Percentiles rank a stretch among this genome's conserved stretches.
phyloP scores from a whole-genome alignment of 2,888 invertebrate genomes.

The Metacarcinus magister region DNA sequence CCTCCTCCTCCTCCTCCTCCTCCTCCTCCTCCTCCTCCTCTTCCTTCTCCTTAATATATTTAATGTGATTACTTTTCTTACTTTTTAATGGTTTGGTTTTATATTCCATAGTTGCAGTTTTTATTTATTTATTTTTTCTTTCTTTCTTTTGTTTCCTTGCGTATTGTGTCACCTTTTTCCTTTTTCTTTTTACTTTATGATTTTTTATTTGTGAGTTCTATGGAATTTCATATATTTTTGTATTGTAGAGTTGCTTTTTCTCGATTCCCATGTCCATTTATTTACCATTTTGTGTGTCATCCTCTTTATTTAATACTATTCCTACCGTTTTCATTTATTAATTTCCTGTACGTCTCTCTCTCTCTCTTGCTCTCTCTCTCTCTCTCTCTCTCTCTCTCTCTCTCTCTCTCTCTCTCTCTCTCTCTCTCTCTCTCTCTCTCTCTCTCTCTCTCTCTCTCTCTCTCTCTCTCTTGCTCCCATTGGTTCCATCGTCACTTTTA shows the following conservation, averaged over 20 bases:
- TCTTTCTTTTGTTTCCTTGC: not conserved
- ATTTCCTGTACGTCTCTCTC: not conserved
- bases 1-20: not conserved
- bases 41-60: not conserved
- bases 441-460: slow-evolving; percentile 26
- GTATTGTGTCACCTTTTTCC: not conserved
- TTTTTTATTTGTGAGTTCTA: not conserved
- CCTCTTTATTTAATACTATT: not conserved
- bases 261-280: too few species aligned
- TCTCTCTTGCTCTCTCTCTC: not conserved
- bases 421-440: slow-evolving; percentile 26
- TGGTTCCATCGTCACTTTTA: too few species aligned
- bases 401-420: slow-evolving; percentile 26
- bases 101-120: not conserved
- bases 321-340: not conserved
- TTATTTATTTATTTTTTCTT: not conserved
- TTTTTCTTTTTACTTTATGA: not conserved
- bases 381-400: slow-evolving; percentile 26
- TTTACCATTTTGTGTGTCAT: not conserved
- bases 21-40: not conserved
- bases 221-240: too few species aligned
- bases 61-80: not conserved
- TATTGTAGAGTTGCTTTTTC: too few species aligned
- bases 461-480: not conserved
- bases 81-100: not conserved